phyloP scores from a whole-genome alignment of 2,113 vertebrate genomes.

The Leptobrachium ailaonicum region DNA sequence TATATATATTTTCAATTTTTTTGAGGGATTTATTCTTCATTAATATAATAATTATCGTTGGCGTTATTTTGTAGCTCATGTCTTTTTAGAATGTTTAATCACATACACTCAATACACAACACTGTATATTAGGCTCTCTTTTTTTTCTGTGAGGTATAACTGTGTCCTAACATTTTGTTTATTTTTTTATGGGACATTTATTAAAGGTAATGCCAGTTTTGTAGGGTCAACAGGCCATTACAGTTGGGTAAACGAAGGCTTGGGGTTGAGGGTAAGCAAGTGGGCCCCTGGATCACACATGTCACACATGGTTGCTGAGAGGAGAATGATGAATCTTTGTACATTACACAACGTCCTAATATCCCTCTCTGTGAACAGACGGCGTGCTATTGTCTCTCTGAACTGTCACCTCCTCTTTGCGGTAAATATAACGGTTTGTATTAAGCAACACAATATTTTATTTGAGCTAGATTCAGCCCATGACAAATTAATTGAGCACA shows the following conservation, averaged over 20 bases:
- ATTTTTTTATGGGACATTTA: constrained; percentile 6
- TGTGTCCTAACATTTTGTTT: constrained; percentile 7
- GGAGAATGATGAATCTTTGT: background rate
- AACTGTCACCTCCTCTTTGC: no score
- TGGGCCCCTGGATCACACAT: background rate
- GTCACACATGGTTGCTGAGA: constrained; percentile 14
- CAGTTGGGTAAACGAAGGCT: constrained; percentile 24
- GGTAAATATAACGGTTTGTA: no score
- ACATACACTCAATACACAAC: no score
- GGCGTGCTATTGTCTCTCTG: no score
- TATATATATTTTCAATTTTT: no score
- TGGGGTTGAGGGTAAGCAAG: constrained; percentile 21
- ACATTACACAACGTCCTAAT: background rate
- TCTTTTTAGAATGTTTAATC: no score
- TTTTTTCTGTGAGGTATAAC: constrained; percentile 4
- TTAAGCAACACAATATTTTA: no score
- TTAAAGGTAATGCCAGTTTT: constrained; percentile 11
- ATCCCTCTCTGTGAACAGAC: background rate
- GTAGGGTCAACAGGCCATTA: constrained; percentile 29
- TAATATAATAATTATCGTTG: no score
- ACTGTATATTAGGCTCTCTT: background rate
- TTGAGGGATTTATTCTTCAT: no score
- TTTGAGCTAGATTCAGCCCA: no score
- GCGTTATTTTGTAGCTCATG: no score
- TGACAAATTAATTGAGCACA: no score